phyloP scores from a whole-genome alignment of 2,888 invertebrate species.

The Incurvaria masculella region DNA sequence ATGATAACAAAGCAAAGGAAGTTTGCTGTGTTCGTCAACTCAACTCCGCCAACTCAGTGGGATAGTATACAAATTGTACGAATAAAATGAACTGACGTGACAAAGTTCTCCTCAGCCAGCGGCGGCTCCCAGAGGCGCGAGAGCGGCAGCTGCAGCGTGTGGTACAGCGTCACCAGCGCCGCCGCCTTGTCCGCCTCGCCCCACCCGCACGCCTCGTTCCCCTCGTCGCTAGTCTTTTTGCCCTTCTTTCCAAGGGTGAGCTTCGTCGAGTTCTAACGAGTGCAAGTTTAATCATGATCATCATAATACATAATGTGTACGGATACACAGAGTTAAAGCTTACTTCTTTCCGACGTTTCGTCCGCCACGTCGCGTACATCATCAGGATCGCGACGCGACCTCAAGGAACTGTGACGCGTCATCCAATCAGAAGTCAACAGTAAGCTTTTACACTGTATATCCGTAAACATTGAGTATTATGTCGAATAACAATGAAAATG shows the following conservation, averaged over 20 bases:
- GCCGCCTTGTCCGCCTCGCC: slow-evolving; percentile 68
- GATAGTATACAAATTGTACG: background rate
- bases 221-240: slow-evolving; percentile 36
- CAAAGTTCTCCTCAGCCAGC: slow-evolving; percentile 77
- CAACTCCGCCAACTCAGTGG: background rate
- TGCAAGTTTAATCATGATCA: slow-evolving; percentile 3
- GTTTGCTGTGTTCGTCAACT: background rate
- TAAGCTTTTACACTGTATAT: too few species aligned
- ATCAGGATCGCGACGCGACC: too few species aligned
- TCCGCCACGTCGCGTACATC: too few species aligned
- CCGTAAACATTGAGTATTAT: too few species aligned
- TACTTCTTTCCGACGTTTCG: too few species aligned
- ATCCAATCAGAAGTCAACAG: too few species aligned
- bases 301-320: too few species aligned
- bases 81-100: slow-evolving; percentile 61
- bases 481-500: too few species aligned
- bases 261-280: slow-evolving; percentile 48
- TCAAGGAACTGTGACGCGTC: too few species aligned
- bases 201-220: slow-evolving; percentile 56
- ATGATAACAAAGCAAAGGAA: slow-evolving; percentile 1
- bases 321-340: too few species aligned
- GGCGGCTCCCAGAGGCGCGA: slow-evolving; percentile 80
- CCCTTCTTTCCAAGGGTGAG: slow-evolving; percentile 43
- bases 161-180: slow-evolving; percentile 62
- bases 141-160: slow-evolving; percentile 67